Conservation (phyloP, 1,140 invertebrate species). For the Phymastichus coffea region DNA sequence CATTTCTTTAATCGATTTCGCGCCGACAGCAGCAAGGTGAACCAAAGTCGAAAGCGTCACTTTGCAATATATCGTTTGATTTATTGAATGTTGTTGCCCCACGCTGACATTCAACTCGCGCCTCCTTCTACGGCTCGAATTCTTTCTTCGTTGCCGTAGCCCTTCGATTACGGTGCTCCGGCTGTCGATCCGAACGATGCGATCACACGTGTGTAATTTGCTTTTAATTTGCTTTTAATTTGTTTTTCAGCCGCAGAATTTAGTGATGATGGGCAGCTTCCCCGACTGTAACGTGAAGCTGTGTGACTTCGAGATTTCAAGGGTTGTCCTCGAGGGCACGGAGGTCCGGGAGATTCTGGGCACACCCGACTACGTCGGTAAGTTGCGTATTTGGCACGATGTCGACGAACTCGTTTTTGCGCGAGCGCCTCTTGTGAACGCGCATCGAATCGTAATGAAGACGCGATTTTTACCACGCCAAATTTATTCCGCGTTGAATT, state of each 20-base stretch:
- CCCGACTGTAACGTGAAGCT: conserved; percentile 72
- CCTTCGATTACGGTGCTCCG: no score
- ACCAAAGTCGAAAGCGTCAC: no score
- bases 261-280: conserved; percentile 71
- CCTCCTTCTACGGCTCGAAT: no score
- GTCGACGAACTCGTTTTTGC: neutral
- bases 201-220: no score
- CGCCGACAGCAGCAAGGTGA: conserved; percentile 6
- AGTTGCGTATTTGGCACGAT: conserved; percentile 39
- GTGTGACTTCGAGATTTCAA: conserved; percentile 76
- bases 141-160: no score
- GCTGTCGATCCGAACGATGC: no score
- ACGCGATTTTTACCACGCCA: no score
- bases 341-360: conserved; percentile 77
- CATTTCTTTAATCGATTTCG: neutral
- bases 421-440: neutral
- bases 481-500: no score
- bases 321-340: conserved; percentile 65
- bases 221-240: neutral
- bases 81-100: no score
- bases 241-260: conserved; percentile 68
- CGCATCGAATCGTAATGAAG: neutral
- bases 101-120: conserved; percentile 9
- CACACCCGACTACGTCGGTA: conserved; percentile 79
- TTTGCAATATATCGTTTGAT: conserved; percentile 11